Evolutionary conservation across 2,113 vertebrate species (phyloP).

Genomic region (Phylloscopus trochiloides): DNA sequence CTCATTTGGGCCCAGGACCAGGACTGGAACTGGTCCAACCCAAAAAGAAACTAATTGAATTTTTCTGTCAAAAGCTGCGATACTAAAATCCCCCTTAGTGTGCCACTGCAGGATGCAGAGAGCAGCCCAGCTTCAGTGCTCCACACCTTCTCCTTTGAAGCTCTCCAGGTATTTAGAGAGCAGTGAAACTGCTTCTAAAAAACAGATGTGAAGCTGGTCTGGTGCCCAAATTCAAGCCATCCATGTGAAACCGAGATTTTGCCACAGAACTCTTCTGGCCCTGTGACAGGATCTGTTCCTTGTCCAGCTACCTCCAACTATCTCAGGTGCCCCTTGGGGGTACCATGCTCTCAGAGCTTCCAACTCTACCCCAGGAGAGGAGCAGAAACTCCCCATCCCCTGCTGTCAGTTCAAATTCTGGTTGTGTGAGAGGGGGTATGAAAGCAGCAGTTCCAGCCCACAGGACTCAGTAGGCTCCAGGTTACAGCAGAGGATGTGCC

Average conservation of each 20-base stretch:
- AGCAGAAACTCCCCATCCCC: neutral
- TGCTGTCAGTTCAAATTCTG: neutral
- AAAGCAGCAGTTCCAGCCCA: fast-evolving
- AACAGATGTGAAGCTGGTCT: neutral
- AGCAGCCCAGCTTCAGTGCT: neutral
- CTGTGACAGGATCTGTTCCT: fast-evolving
- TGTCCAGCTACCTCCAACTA: neutral
- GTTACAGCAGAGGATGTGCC: neutral
- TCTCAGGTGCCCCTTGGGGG: neutral
- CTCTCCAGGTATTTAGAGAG: neutral
- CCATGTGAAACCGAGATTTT: neutral
- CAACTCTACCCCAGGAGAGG: neutral
- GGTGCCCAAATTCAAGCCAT: fast-evolving
- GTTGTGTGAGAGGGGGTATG: neutral
- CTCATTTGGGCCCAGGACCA: neutral
- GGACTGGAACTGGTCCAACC: neutral
- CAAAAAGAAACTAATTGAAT: neutral
- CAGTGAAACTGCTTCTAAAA: neutral
- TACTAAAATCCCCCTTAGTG: neutral
- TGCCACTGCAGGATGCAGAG: neutral
- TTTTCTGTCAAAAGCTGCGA: neutral
- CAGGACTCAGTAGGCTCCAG: neutral
- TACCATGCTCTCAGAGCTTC: neutral
- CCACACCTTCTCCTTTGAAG: neutral
- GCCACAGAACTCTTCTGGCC: neutral